These are phyloP conservation scores for Malacosoma neustria DNA, from an alignment of 2,888 invertebrate genomes.

Conservation along the genomic window DNA sequence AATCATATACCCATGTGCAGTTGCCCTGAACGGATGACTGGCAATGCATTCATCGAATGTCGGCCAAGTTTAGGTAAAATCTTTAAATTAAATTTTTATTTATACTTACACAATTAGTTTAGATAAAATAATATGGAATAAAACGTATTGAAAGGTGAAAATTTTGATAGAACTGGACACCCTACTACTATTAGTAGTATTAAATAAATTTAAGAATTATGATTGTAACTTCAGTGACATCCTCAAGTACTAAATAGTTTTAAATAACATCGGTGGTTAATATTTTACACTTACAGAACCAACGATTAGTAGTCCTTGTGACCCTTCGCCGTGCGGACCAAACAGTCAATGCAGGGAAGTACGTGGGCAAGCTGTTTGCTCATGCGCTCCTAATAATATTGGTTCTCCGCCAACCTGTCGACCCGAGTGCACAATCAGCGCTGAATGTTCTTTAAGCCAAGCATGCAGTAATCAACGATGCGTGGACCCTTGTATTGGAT, in stretches of 20 bases:
- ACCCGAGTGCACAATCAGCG: slow-evolving; percentile 82
- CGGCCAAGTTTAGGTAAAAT: slow-evolving; percentile 67
- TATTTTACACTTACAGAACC: slow-evolving; percentile 58
- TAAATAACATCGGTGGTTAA: too few relatives aligned
- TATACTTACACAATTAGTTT: too few relatives aligned
- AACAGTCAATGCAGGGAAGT: slow-evolving; percentile 77
- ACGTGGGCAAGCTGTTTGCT: slow-evolving; percentile 80
- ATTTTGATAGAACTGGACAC: too few relatives aligned
- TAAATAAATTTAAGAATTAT: too few relatives aligned
- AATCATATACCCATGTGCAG: slow-evolving; percentile 77
- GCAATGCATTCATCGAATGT: slow-evolving; percentile 81
- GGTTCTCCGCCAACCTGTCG: slow-evolving; percentile 81
- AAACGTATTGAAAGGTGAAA: too few relatives aligned
- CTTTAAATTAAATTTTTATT: too few relatives aligned
- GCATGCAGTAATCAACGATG: slow-evolving; percentile 84
- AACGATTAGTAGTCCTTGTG: slow-evolving; percentile 72
- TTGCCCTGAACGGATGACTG: slow-evolving; percentile 78
- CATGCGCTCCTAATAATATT: slow-evolving; percentile 77
- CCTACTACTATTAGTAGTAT: too few relatives aligned
- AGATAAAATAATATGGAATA: too few relatives aligned
- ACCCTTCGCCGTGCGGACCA: slow-evolving; percentile 78
- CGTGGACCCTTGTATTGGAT: slow-evolving; percentile 81
- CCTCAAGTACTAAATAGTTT: too few relatives aligned
- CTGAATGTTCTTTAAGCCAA: slow-evolving; percentile 81
- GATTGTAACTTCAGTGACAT: too few relatives aligned